Evolutionary conservation across 1,140 invertebrate genomes (phyloP).

Genomic region (Zeugodacus cucurbitae): DNA sequence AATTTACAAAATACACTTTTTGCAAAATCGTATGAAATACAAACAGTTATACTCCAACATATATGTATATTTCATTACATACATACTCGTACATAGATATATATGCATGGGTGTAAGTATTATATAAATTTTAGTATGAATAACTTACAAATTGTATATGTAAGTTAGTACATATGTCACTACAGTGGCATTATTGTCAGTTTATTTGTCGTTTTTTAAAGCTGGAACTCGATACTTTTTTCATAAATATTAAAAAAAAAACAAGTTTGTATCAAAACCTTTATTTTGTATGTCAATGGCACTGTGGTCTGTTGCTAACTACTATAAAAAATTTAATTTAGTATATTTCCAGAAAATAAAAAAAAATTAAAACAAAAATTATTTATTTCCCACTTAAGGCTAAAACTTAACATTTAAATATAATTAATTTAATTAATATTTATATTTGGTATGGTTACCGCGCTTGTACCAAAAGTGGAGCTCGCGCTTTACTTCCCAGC

Average conservation of each 20-base stretch:
- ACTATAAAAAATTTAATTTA: not conserved
- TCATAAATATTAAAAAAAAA: not conserved
- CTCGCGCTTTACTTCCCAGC: not conserved
- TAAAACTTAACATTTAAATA: not conserved
- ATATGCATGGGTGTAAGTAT: not conserved
- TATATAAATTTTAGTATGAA: not conserved
- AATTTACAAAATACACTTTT: conserved; percentile 35
- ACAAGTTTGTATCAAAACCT: conserved; percentile 11
- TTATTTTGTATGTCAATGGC: conserved; percentile 16
- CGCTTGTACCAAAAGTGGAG: not conserved
- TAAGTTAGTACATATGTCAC: not conserved
- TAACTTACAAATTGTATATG: not conserved
- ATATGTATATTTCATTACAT: not conserved
- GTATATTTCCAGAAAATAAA: not conserved
- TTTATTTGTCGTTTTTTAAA: not conserved
- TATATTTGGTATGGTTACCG: conserved; percentile 1
- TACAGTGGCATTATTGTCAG: conserved; percentile 10
- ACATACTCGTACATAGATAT: not conserved
- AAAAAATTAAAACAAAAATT: not conserved
- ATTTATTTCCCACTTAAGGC: not conserved
- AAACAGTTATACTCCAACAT: not conserved
- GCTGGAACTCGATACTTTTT: not conserved
- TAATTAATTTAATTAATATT: not conserved
- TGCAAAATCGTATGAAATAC: conserved; percentile 21
- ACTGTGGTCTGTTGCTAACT: conserved; percentile 8